Evolutionary conservation across 2,113 vertebrate species (phyloP).

Genomic region (Genyomyrus donnyi): DNA sequence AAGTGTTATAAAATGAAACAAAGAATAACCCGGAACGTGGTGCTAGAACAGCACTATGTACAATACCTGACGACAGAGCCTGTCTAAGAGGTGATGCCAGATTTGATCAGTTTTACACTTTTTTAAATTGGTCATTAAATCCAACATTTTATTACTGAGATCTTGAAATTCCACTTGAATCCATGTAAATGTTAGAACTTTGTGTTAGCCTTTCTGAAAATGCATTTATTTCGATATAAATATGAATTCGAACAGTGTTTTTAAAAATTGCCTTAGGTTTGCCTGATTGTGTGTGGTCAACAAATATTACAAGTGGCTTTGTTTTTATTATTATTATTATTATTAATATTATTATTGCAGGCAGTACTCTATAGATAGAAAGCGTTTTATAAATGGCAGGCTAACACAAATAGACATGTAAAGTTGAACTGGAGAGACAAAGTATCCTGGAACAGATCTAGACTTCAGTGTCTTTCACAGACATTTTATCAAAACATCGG

Average conservation of each 20-base stretch:
- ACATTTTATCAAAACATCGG: conserved; percentile 12
- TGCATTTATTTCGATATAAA: neutral
- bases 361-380: neutral
- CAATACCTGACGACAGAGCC: neutral
- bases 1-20: neutral
- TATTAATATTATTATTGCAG: neutral
- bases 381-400: neutral
- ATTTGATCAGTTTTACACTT: neutral
- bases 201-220: neutral
- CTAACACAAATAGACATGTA: neutral
- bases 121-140: neutral
- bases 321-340: neutral
- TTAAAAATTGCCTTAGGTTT: neutral
- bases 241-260: neutral
- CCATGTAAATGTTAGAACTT: neutral
- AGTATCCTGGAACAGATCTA: conserved; percentile 5
- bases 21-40: neutral
- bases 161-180: neutral
- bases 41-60: conserved; percentile 1
- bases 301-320: neutral
- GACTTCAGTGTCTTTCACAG: conserved; percentile 25
- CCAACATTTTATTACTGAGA: neutral
- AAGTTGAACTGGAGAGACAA: neutral
- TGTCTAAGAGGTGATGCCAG: neutral
- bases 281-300: neutral